These are phyloP conservation scores for Trematomus bernacchii DNA, from an alignment of 2,797 vertebrate genomes.

Conservation along the genomic window DNA sequence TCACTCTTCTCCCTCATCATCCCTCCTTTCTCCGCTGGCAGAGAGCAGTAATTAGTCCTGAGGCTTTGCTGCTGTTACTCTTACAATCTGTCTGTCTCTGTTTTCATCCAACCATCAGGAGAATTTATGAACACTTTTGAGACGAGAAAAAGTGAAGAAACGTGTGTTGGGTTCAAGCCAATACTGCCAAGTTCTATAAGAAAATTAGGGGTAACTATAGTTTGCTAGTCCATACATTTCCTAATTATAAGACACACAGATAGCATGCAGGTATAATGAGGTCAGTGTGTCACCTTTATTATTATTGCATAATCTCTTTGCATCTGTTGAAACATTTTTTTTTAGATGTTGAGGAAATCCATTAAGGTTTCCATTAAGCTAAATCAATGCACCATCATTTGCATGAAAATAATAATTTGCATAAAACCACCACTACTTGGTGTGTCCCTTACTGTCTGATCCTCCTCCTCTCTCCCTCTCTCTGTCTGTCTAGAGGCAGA, in stretches of 20 bases:
- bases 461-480: constrained; percentile 22
- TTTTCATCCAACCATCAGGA: constrained; percentile 10
- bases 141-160: constrained; percentile 6
- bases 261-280: constrained; percentile 1
- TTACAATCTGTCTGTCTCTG: constrained; percentile 11
- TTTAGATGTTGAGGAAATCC: constrained; percentile 27
- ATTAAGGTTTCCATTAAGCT: constrained; percentile 51
- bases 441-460: constrained; percentile 66
- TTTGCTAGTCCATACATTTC: neutral
- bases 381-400: constrained; percentile 63
- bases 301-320: constrained; percentile 22
- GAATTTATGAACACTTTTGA: constrained; percentile 11
- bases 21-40: constrained; percentile 76
- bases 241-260: neutral
- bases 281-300: constrained; percentile 6
- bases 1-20: constrained; percentile 47
- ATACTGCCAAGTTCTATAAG: neutral
- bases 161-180: neutral
- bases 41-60: constrained; percentile 78
- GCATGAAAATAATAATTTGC: constrained; percentile 75
- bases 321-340: constrained; percentile 27
- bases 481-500: constrained; percentile 67
- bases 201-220: neutral
- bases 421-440: constrained; percentile 65
- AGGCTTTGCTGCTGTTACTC: constrained; percentile 41